A percentile compares a stretch with the other conserved stretches of the same genome.
phyloP scores from a whole-genome alignment of 2,113 vertebrate species.

The Triplophysa siluroides region DNA sequence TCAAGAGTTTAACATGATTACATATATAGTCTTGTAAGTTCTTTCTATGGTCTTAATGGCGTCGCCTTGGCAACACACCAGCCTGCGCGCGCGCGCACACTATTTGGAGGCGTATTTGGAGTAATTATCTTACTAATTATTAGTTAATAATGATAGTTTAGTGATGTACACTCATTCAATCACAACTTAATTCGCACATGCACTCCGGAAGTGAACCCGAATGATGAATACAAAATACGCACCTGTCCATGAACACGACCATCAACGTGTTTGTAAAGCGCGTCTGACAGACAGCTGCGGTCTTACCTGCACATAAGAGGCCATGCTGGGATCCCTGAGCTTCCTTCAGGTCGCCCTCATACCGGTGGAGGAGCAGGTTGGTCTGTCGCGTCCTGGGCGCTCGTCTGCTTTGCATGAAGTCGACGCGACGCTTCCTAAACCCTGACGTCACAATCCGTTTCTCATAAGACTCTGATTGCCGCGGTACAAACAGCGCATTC shows the following conservation, averaged over 20 bases:
- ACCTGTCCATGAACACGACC: background rate
- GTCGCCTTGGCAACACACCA: conserved; percentile 35
- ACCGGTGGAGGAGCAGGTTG: conserved; percentile 34
- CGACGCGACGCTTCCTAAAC: conserved; percentile 58
- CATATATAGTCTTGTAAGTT: no score
- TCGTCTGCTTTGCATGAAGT: conserved; percentile 24
- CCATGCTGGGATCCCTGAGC: conserved; percentile 60
- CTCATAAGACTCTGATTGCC: conserved; percentile 71
- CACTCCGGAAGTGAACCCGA: background rate
- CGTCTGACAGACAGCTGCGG: background rate
- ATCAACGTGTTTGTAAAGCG: background rate
- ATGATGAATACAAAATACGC: background rate
- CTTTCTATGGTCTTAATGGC: background rate
- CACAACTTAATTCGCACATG: background rate
- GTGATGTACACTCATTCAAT: no score
- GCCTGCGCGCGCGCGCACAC: background rate
- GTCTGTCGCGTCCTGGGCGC: background rate
- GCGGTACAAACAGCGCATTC: background rate
- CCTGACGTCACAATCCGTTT: conserved; percentile 75
- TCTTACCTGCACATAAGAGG: conserved; percentile 73
- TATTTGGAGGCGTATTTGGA: no score
- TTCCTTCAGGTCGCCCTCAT: conserved; percentile 48
- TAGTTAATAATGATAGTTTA: no score
- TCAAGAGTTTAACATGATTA: no score
- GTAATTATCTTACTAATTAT: no score